Conservation (phyloP, 1,140 invertebrate genomes). For the Drosophila erecta region DNA sequence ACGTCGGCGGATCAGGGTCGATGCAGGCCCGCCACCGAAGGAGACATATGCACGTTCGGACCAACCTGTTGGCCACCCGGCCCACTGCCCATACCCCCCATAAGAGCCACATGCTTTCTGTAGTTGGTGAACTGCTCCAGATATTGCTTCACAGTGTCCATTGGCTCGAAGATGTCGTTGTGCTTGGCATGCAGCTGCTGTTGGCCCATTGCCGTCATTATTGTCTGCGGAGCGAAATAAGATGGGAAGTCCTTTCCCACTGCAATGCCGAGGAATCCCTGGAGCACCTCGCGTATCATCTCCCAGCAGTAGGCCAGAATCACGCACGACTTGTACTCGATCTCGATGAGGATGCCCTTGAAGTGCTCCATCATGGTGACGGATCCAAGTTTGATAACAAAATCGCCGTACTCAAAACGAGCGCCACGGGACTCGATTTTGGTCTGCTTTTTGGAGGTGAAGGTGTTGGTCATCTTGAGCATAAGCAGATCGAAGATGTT, state of each 20-base stretch:
- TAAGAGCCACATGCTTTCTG: constrained; percentile 87
- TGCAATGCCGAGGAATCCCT: constrained; percentile 94
- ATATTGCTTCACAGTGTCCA: constrained; percentile 97
- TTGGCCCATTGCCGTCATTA: constrained; percentile 79
- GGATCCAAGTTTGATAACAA: constrained; percentile 96
- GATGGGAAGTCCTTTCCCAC: constrained; percentile 88
- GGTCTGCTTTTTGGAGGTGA: constrained; percentile 94
- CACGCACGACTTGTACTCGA: constrained; percentile 96
- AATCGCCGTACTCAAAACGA: constrained; percentile 96
- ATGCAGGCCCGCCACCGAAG: constrained; percentile 40
- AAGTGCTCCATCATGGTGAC: constrained; percentile 97
- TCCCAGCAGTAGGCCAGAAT: constrained; percentile 95
- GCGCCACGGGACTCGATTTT: constrained; percentile 97
- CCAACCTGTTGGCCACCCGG: constrained; percentile 1
- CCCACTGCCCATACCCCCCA: constrained; percentile 17
- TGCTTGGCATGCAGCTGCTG: constrained; percentile 85
- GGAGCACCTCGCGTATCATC: constrained; percentile 95
- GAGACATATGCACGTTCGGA: constrained; percentile 39
- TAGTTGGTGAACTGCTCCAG: constrained; percentile 97
- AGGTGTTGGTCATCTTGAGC: constrained; percentile 94
- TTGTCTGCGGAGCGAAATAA: constrained; percentile 86
- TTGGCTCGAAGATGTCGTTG: constrained; percentile 94
- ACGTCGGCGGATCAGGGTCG: constrained; percentile 68
- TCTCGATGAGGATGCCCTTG: constrained; percentile 97
- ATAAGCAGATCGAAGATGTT: constrained; percentile 95